Base-by-base conservation (phyloP, 1,140 invertebrate species). In the Drosophila sturtevanti region DNA sequence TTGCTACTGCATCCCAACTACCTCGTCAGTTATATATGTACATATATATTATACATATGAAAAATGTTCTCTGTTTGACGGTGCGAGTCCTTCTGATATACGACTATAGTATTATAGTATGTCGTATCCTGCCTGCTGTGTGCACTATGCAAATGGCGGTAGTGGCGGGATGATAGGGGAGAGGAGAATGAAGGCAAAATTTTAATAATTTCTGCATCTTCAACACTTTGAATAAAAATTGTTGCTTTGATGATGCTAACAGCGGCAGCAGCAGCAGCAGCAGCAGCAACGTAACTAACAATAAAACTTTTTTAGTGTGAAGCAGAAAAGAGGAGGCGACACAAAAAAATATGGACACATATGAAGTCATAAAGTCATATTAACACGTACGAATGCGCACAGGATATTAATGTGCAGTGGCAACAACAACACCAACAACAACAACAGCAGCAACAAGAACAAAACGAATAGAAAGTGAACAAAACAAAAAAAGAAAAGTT, bases 301-400 rank as follows among this genome's bases (percentile, higher is more conserved):
- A 87, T 87, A 87, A 82, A 87, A 87, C 72, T 87, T 87, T 87
- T 87, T 87, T 82, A 86, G 79, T 82, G 76, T 79, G 82, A 87
- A 87, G 79, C 81, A 68, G 56, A 58, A 41, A 14, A 74, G 64
- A 78, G 69, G 79, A 71, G 75, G 77, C 63, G 84, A 89, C 79
- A 44, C 41, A 44, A 74, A 86, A 82, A 86, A 86, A 87, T 86
- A 86, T 86, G 82, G 82, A 87, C 82, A 87, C 84, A 89, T 89
- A 89, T 89, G 80, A 89, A 89, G 85, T 89, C 85, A 89, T 89
- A 89, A 89, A 89, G 85, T 89, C 85, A 89, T 89, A 89, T 89
- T 89, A 89, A 89, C 85, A 89, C 85, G 85, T 89, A 89, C 85
- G 85, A 89, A 84, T 89, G 82, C 86, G 85, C 85, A 89, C 81